Base-by-base conservation (phyloP, 2,888 invertebrate species). In the Julus scanicus region DNA sequence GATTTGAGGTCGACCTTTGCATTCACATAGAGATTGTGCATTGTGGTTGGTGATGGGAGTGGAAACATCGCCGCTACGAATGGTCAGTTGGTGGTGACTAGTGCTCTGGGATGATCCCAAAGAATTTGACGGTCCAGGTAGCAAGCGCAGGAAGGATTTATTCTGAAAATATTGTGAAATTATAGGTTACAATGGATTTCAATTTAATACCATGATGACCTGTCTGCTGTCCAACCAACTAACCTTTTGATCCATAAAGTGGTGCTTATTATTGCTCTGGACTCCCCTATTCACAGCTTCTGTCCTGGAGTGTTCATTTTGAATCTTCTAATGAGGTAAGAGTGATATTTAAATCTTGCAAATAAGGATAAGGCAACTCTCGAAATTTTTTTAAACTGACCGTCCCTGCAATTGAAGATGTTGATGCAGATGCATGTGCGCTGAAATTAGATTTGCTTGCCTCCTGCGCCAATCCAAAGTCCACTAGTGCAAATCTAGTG, bases 381-480 rank as follows among this genome's bases (percentile, higher is more conserved):
- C 57, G 53, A 15, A 57, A 15, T 57, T 4, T n/a, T 2, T 2
- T 17, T 17, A 57, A 57, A 57, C 57, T 57, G 57, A 57, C 57
- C 57, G 57, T 1, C 2, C n/a, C 57, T 2, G 17, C 57, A 57
- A 57, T n/a, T 15, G 17, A 57, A 57, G 57, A 17, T n/a, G n/a
- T 17, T n/a, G 5, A 15, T 53, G 53, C 11, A 53, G 11, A 53
- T 2, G 53, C 53, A 9, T 15, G n/a, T n/a, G n/a, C n/a, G n/a
- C n/a, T 53, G 4, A 15, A 53, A n/a, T n/a, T n/a, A 17, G 57
- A 17, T 2, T 57, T 57, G 57, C n/a, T 37, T 13, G 40, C 84
- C 84, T 5, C 29, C 92, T 97, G 97, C 39, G 97, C 96, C 89
- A 98, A 93, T 0, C 98, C 98, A 93, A 98, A 98, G 92, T 98